phyloP scores from a whole-genome alignment of 2,797 vertebrate species.

The Cynopterus sphinx region DNA sequence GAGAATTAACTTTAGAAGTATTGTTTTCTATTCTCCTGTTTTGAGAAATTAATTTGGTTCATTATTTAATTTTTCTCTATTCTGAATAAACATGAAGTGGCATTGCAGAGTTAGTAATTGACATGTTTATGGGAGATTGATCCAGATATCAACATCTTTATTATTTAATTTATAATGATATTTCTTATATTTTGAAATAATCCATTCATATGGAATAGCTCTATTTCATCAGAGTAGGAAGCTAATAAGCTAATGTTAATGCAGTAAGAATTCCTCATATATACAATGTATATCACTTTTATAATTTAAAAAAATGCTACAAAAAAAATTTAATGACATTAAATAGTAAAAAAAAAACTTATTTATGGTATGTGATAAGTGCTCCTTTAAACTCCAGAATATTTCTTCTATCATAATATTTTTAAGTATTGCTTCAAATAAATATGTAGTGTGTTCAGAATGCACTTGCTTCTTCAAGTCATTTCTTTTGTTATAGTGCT shows the following conservation, averaged over 20 bases:
- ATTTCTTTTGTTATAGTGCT: not conserved
- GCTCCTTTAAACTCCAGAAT: not conserved
- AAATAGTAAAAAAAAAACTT: not conserved
- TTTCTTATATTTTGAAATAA: not conserved
- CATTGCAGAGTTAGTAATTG: not conserved
- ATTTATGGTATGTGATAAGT: not conserved
- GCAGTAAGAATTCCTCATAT: not conserved
- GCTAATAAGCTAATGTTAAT: not conserved
- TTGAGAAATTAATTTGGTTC: constrained; percentile 72
- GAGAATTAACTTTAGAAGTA: constrained; percentile 69
- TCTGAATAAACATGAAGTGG: constrained; percentile 71
- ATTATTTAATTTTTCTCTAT: constrained; percentile 44
- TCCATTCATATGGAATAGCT: not conserved
- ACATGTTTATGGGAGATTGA: not conserved
- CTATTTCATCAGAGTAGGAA: not conserved
- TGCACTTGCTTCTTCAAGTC: not conserved
- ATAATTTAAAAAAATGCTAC: not conserved
- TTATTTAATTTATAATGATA: constrained; percentile 5
- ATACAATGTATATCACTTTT: not conserved
- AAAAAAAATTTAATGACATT: not conserved
- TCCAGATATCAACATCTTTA: not conserved
- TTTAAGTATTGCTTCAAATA: not conserved
- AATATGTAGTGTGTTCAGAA: not conserved
- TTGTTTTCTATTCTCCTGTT: constrained; percentile 69
- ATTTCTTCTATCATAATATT: not conserved